These are phyloP conservation scores for Oegoconia quadripuncta DNA, from an alignment of 2,888 invertebrate genomes.

Conservation along the genomic window DNA sequence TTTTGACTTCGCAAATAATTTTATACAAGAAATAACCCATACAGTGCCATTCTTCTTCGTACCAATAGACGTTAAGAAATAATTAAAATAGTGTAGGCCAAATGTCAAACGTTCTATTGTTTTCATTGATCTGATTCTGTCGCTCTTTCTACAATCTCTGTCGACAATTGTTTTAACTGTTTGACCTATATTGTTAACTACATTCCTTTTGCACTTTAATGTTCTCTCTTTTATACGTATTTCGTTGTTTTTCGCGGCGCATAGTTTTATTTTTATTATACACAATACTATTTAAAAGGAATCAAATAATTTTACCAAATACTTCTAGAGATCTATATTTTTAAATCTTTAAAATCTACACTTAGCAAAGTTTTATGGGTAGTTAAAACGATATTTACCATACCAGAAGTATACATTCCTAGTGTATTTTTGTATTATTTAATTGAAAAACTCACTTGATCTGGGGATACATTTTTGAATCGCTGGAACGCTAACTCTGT, in stretches of 20 bases:
- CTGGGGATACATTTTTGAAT: too few relatives aligned
- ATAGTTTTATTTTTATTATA: too few relatives aligned
- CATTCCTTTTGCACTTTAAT: constrained; percentile 8
- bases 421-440: constrained; percentile 46
- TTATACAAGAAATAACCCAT: constrained; percentile 3
- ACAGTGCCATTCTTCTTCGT: constrained; percentile 6
- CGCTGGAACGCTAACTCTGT: too few relatives aligned
- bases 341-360: neutral
- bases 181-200: neutral
- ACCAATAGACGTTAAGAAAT: neutral
- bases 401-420: constrained; percentile 43
- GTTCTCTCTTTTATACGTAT: neutral
- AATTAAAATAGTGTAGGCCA: constrained; percentile 21
- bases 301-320: too few relatives aligned
- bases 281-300: too few relatives aligned
- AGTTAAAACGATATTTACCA: neutral
- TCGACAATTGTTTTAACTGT: too few relatives aligned
- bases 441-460: constrained; percentile 17
- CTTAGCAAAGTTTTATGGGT: neutral
- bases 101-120: too few relatives aligned
- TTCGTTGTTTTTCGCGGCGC: neutral
- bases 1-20: constrained; percentile 4
- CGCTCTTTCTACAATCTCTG: too few relatives aligned
- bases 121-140: too few relatives aligned
- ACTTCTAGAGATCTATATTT: constrained; percentile 1